Base-by-base conservation (phyloP, 2,888 invertebrate genomes). In the Ditylenchus weischeri region DNA sequence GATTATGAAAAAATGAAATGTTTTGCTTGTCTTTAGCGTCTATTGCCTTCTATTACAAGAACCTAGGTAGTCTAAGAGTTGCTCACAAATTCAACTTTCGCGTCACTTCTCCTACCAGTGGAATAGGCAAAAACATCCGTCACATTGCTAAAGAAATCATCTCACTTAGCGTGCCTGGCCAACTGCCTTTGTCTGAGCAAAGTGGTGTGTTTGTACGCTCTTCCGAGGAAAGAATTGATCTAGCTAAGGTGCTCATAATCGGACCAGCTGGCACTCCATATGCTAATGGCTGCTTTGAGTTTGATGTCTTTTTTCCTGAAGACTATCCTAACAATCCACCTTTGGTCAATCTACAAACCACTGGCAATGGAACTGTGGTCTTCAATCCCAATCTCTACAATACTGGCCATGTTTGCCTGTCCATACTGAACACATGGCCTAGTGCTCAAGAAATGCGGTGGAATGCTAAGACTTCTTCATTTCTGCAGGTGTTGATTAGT, bases 181-280 rank as follows among this genome's bases (percentile, higher is more conserved):
- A 29, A 29, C 87, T 94, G 80, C 94, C 94, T 72, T 88, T 94
- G 67, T 92, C 92, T 60, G 91, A 90, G 85, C 91, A 91, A 84
- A 92, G 92, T 84, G 91, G 91, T 74, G 93, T 69, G 72, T 94
- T 94, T 87, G 93, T 94, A 74, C 88, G 94, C 76, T 92, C 92
- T 85, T 93, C 93, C 86, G 90, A 91, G 72, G 93, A 93, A 84
- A 88, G 93, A 71, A 88, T 94, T 75, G 93, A 94, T 85, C 89
- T 93, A 73, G 93, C 94, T 93, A 94, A 94, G 88, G 91, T 89
- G 21, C 35, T 88, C 36, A 86, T 88, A 63, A 86, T 86, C 10
- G 88, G 88, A 15, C 86, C 87, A 1, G 86, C 86, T 79, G 87
- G 87, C 73, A 88, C 88, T 7, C 88, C 88, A 1, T 88, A 88